phyloP scores from a whole-genome alignment of 2,113 vertebrate species.

The Delphinus delphis region DNA sequence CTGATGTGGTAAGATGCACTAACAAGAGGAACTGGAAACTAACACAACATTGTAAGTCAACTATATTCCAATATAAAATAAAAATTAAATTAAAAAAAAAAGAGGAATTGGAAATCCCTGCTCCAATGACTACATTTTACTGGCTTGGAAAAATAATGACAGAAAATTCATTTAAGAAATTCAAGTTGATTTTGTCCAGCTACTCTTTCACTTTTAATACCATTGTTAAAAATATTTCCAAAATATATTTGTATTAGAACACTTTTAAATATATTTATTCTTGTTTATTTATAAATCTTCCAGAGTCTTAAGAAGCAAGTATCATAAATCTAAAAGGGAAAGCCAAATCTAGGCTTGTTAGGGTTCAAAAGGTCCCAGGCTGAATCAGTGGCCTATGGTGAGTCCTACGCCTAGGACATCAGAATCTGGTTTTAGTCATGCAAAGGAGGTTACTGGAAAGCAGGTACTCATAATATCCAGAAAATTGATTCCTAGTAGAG shows the following conservation, averaged over 20 bases:
- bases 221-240: not conserved
- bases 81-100: not conserved
- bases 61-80: not conserved
- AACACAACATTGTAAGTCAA: not conserved
- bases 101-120: not conserved
- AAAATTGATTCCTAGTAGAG: not conserved
- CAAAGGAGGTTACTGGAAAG: not conserved
- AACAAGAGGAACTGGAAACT: not conserved
- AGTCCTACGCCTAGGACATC: not conserved
- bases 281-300: not conserved
- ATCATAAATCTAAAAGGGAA: not conserved
- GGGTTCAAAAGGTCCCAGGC: not conserved
- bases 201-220: slow-evolving; percentile 10
- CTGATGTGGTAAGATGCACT: not conserved
- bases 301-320: not conserved
- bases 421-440: not conserved
- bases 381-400: not conserved
- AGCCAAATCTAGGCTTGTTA: not conserved
- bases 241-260: not conserved
- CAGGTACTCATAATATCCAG: not conserved
- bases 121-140: slow-evolving; percentile 15
- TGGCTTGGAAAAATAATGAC: slow-evolving; percentile 23
- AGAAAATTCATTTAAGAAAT: slow-evolving; percentile 30
- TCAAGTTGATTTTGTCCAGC: slow-evolving; percentile 19
- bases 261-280: not conserved